Evolutionary conservation across 2,113 vertebrate species (phyloP), one percentile per base, ranked within the genome.

Genomic region (Megalops atlanticus): DNA sequence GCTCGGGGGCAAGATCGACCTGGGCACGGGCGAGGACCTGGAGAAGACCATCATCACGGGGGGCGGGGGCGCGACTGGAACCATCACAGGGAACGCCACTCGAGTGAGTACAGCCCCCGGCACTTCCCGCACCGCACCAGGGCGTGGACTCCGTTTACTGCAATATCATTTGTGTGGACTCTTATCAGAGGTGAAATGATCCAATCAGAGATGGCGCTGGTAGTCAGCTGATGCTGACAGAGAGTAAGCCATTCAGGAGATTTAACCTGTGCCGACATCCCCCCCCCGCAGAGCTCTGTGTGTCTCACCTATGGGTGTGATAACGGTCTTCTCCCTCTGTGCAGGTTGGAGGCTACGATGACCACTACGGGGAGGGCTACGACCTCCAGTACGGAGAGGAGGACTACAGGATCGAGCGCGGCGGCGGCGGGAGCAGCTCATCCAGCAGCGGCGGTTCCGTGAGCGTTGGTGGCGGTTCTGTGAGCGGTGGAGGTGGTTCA

Each of bases 1-100:
- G 41, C 58, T 85, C 21, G 87, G 41, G 0, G 80, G 58, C 1
- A 86, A 76, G 33, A 18, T 91, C 15, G 88, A 91, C 35, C 27
- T 91, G 64, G 87, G 78, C 0, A 21, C 87, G 1, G 91, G 82
- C 1, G 41, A 54, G 1, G 84, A 79, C 15, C 15, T 86, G 27
- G 87, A 90, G 31, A 85, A 27, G 6, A 86, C 33, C 36, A 83
- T 89, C 47, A 80, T 88, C 80, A 84, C 84, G 74, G 71, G 58
- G 40, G 87, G 69, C 38, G 81, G 83, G 5, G 86, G 86, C 81
- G n/a, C 82, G 2, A 79, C 87, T 0, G 11, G 88, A 15, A 89
- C 82, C 35, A 39, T 90, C 38, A 85, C 54, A 41, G 77, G 1
- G 31, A 93, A 92, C 71, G 83, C 75, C 80, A 92, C 92, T 76